Evolutionary conservation across 2,797 vertebrate species (phyloP).

Genomic region (Stomatorhinus walkeri): DNA sequence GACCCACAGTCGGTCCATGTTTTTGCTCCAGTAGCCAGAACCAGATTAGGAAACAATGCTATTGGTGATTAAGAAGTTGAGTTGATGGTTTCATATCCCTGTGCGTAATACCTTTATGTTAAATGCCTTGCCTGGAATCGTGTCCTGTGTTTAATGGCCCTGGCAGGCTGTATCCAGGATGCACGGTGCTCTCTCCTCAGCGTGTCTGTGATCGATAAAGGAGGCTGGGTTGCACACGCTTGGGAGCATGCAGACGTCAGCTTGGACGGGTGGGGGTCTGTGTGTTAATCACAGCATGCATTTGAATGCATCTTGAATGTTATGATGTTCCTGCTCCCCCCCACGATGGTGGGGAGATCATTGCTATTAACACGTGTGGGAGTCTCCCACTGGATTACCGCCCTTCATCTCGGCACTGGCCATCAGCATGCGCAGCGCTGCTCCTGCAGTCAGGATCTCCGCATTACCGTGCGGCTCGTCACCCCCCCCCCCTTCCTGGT

Average conservation of each 20-base stretch:
- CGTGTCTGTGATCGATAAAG: not conserved
- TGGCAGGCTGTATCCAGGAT: not conserved
- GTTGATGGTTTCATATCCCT: not conserved
- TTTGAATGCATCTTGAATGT: not conserved
- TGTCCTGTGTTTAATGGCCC: not conserved
- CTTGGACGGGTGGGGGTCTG: not conserved
- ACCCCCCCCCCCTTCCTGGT: not conserved
- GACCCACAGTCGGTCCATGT: not conserved
- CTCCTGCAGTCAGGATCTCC: constrained; percentile 21
- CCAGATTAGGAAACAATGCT: not conserved
- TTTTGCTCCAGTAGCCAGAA: not conserved
- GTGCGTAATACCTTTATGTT: not conserved
- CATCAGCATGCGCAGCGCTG: not conserved
- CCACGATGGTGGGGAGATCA: constrained; percentile 29
- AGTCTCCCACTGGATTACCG: constrained; percentile 30
- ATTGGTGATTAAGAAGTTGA: not conserved
- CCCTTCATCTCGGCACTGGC: constrained; percentile 21
- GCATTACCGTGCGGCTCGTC: constrained; percentile 16
- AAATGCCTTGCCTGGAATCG: not conserved
- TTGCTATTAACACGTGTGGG: constrained; percentile 39
- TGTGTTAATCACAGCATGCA: not conserved
- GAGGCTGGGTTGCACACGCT: not conserved
- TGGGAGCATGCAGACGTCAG: not conserved
- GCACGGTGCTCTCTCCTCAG: not conserved
- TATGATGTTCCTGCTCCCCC: constrained; percentile 53